Evolutionary conservation across 2,797 vertebrate genomes (phyloP).

Genomic region (Hydrolagus colliei): DNA sequence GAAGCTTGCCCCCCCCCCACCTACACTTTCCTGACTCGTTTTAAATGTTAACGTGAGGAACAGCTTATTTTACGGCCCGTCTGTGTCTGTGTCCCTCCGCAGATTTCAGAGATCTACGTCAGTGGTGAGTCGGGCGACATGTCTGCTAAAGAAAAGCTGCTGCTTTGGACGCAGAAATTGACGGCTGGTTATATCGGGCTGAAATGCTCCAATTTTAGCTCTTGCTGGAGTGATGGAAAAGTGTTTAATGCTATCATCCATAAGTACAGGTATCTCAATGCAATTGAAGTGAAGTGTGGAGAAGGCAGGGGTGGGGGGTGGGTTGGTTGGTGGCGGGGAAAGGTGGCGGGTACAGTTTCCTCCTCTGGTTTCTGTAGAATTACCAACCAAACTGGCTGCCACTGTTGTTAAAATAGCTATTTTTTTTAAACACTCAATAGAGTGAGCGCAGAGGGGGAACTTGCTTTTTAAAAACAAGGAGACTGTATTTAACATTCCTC

Average conservation of each 20-base stretch:
- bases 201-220: constrained; percentile 91
- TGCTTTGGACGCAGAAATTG: constrained; percentile 91
- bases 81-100: constrained; percentile 31
- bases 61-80: not conserved
- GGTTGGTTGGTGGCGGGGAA: too few species aligned
- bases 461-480: too few species aligned
- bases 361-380: not conserved
- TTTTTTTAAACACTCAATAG: too few species aligned
- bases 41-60: not conserved
- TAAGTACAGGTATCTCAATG: constrained; percentile 75
- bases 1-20: too few species aligned
- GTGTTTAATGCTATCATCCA: constrained; percentile 97
- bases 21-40: too few species aligned
- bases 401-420: too few species aligned
- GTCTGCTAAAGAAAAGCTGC: constrained; percentile 95
- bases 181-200: constrained; percentile 81
- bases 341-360: too few species aligned
- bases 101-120: constrained; percentile 98
- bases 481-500: too few species aligned
- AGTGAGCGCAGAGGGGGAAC: too few species aligned
- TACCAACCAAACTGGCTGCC: too few species aligned
- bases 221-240: constrained; percentile 87
- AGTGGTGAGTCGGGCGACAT: constrained; percentile 89
- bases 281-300: not conserved
- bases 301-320: too few species aligned